Percentiles rank a stretch among this genome's conserved stretches.
These are phyloP conservation scores for Micrastur ruficollis DNA, from an alignment of 2,797 vertebrate genomes.

Conservation along the genomic window DNA sequence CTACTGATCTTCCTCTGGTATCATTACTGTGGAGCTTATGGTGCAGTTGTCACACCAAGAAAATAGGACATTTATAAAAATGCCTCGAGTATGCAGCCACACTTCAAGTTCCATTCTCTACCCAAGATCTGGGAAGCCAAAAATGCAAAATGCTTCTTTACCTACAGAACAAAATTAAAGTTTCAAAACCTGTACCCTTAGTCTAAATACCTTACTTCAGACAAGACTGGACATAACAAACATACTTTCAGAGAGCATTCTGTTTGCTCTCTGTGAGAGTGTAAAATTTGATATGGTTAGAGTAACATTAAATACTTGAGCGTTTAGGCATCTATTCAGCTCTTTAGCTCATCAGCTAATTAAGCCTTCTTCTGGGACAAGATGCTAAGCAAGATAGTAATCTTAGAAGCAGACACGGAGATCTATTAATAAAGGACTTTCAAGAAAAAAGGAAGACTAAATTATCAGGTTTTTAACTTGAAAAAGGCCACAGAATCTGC, in stretches of 20 bases:
- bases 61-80: background rate
- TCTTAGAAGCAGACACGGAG: background rate
- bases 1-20: background rate
- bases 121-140: background rate
- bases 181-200: background rate
- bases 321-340: background rate
- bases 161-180: background rate
- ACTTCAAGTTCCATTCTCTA: background rate
- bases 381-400: background rate
- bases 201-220: background rate
- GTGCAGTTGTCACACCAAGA: background rate
- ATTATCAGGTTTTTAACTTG: background rate
- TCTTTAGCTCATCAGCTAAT: background rate
- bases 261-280: too few relatives aligned
- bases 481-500: background rate
- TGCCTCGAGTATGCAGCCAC: rapidly evolving
- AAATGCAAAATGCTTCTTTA: background rate
- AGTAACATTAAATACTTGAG: background rate
- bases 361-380: background rate
- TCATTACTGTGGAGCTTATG: rapidly evolving
- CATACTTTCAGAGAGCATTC: background rate
- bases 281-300: background rate
- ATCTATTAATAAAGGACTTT: background rate
- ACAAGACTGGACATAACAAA: background rate
- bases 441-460: background rate